phyloP scores from a whole-genome alignment of 2,888 invertebrate genomes.

The Carcina quercana region DNA sequence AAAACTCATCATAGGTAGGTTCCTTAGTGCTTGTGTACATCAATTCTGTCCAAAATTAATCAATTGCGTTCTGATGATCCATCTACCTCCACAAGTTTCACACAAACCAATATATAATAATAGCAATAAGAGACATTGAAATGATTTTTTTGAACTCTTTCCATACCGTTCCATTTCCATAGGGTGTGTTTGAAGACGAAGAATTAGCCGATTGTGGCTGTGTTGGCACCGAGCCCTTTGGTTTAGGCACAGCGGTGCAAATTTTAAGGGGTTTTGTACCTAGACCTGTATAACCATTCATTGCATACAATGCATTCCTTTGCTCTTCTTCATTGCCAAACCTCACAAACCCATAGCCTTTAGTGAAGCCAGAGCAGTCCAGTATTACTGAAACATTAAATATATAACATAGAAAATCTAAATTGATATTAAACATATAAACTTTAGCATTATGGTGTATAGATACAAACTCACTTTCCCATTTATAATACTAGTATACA shows the following conservation, averaged over 20 bases:
- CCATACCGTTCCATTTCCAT: constrained; percentile 52
- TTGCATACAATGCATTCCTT: constrained; percentile 91
- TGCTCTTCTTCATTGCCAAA: constrained; percentile 96
- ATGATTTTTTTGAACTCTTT: no score
- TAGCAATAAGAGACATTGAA: no score
- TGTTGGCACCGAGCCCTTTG: constrained; percentile 71
- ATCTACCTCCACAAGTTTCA: no score
- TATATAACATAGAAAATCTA: not conserved
- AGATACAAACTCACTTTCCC: no score
- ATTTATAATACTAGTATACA: no score
- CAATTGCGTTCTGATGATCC: no score
- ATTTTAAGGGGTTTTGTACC: constrained; percentile 93
- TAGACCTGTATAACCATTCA: constrained; percentile 94
- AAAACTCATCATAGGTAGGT: no score
- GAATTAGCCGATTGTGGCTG: constrained; percentile 28
- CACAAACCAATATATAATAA: no score
- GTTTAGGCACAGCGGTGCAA: constrained; percentile 93
- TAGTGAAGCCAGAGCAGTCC: constrained; percentile 91
- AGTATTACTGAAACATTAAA: constrained; percentile 82
- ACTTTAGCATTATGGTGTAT: no score
- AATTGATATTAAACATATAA: no score
- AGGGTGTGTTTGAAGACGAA: constrained; percentile 37
- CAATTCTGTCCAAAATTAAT: no score
- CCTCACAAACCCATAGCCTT: constrained; percentile 96
- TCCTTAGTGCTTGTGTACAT: no score